Percentiles rank a stretch among this genome's conserved stretches.
Evolutionary conservation across 2,113 vertebrate genomes (phyloP).

Genomic region (Thryonomys swinderianus): DNA sequence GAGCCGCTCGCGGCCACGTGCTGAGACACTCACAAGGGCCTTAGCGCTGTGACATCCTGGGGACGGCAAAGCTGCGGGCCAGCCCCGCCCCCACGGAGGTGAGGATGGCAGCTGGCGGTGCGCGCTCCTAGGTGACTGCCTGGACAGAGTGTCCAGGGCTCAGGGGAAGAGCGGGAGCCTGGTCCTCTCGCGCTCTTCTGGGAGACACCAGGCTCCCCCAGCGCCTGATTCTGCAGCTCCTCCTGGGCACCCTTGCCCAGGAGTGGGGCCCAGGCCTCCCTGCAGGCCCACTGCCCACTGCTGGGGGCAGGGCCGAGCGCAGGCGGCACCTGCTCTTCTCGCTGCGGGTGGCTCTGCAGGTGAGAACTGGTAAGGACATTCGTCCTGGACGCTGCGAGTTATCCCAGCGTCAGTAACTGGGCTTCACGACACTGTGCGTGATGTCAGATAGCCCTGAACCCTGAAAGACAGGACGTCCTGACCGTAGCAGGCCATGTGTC

Average conservation of each 20-base stretch:
- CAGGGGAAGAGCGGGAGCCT: rapidly evolving
- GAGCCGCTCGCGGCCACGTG: background rate
- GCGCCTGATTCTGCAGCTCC: background rate
- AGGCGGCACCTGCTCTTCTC: background rate
- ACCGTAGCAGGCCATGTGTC: background rate
- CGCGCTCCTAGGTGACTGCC: background rate
- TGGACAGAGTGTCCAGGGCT: rapidly evolving
- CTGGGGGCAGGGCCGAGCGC: background rate
- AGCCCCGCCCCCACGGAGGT: rapidly evolving
- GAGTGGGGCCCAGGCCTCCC: background rate
- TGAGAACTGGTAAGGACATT: rapidly evolving
- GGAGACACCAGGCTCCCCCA: background rate
- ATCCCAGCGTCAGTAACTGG: background rate
- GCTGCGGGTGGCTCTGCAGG: background rate
- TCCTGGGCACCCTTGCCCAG: background rate
- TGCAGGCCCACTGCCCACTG: background rate
- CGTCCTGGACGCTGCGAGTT: background rate
- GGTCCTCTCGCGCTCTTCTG: background rate
- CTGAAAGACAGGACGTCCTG: rapidly evolving
- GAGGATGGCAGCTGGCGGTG: background rate
- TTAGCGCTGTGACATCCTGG: no score
- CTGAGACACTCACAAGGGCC: background rate
- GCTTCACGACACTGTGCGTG: background rate
- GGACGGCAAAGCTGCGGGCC: background rate
- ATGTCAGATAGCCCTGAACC: background rate